These are phyloP conservation scores for Frankliniella intonsa DNA, from an alignment of 2,888 invertebrate species.

Conservation along the genomic window DNA sequence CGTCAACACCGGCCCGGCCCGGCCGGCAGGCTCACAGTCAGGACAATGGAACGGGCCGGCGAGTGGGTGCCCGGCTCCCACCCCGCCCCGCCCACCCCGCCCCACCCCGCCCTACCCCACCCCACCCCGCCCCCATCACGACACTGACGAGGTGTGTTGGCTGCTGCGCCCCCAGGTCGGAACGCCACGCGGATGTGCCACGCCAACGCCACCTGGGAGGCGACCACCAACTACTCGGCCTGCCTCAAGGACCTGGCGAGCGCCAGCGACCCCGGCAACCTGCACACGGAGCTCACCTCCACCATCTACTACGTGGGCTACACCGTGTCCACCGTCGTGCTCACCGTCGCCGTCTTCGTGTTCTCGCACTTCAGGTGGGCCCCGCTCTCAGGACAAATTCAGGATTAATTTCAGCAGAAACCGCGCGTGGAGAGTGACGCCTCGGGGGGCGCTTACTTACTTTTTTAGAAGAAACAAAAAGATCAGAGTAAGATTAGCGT, in stretches of 20 bases:
- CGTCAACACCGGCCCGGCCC: background rate
- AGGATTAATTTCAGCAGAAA: too few species aligned
- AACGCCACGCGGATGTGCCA: slow-evolving; percentile 69
- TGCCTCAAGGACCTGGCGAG: slow-evolving; percentile 52
- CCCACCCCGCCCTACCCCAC: too few species aligned
- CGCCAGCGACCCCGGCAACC: slow-evolving; percentile 42
- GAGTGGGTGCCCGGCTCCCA: background rate
- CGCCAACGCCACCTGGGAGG: slow-evolving; percentile 75
- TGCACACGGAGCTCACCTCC: slow-evolving; percentile 60
- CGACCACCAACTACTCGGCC: slow-evolving; percentile 68
- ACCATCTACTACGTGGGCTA: slow-evolving; percentile 82
- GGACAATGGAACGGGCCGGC: background rate
- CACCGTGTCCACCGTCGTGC: slow-evolving; percentile 73
- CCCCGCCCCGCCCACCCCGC: background rate
- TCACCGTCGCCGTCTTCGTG: slow-evolving; percentile 76
- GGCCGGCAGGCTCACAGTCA: background rate
- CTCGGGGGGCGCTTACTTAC: too few species aligned
- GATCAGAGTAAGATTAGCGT: too few species aligned
- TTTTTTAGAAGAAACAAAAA: too few species aligned
- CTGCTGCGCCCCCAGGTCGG: background rate
- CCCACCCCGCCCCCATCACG: background rate
- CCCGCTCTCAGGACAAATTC: too few species aligned
- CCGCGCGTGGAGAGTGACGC: too few species aligned
- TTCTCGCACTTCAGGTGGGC: slow-evolving; percentile 89
- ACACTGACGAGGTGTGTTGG: background rate